Conservation (phyloP, 2,113 vertebrate species). For the Neoarius graeffei region DNA sequence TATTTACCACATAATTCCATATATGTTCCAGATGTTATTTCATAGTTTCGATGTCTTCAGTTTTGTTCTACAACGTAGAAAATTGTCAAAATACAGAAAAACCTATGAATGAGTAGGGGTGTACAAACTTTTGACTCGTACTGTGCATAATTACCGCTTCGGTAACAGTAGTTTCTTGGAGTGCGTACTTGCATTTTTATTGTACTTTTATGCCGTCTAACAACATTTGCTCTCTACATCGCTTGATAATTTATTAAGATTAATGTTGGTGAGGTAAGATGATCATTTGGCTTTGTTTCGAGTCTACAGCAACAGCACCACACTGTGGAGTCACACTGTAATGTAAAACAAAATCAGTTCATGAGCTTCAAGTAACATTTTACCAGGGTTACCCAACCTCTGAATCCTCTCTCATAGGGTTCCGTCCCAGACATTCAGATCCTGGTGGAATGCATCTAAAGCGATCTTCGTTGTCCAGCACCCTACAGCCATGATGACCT, state of each 20-base stretch:
- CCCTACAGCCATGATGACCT: constrained; percentile 63
- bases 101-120: no score
- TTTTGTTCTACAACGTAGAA: no score
- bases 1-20: no score
- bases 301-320: background rate
- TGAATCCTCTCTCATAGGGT: background rate
- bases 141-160: no score
- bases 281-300: background rate
- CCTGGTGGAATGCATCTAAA: constrained; percentile 64
- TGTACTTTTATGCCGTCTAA: no score
- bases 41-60: no score
- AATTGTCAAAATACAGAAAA: no score
- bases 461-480: constrained; percentile 67
- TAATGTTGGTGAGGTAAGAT: background rate
- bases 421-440: constrained; percentile 60
- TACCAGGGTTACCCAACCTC: no score
- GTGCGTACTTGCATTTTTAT: background rate
- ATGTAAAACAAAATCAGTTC: background rate
- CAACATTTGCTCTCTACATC: no score
- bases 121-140: no score
- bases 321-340: background rate
- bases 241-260: background rate
- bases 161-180: background rate
- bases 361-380: background rate
- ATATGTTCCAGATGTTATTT: no score